Base-by-base conservation (phyloP, 2,113 vertebrate species). In the Sceloporus tristichus region DNA sequence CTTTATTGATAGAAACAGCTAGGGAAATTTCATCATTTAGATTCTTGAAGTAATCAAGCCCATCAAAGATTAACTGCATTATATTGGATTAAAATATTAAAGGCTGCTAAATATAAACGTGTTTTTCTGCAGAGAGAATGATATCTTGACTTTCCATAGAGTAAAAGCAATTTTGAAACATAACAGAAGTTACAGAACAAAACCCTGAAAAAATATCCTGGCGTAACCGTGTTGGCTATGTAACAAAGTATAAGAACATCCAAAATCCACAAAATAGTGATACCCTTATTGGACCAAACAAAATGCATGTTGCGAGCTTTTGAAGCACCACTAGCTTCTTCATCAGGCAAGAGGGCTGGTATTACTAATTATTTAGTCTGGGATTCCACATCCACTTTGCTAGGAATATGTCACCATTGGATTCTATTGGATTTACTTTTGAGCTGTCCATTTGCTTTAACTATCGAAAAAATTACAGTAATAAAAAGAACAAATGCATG, bases 161-260 rank as follows among this genome's bases (percentile, higher is more conserved):
- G 71, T 56, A 82, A 27, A 66, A 62, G 19, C 10, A 71, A 65
- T 59, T 88, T 53, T 62, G 74, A 11, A 48, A 84, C 6, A 23
- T 29, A 82, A 29, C 27, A 59, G 42, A 79, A 65, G 48, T 34
- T 42, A 18, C 23, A 68, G 85, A 89, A 92, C 2, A 92, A 89
- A 82, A 70, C 38, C 0, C 83, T 85, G 84, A 90, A 27, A 84
- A 90, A 89, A 91, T 90, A 87, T 78, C 42, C 42, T 5, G 42
- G 42, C 0, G 42, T 48, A 48, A 2, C 42, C 6, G 42, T 48
- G 42, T 48, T 48, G 42, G 42, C 3, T 2, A 48, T 48, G 42
- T 48, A 48, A 6, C 42, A 48, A 48, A 48, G 42, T 48, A 48
- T 48, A 48, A 48, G 4, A 48, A 48, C 42, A 48, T 48, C 42